Percentiles rank a stretch among this genome's conserved stretches.
Conservation (phyloP, 2,888 invertebrate species). For the Hirtodrosophila histrioides region DNA sequence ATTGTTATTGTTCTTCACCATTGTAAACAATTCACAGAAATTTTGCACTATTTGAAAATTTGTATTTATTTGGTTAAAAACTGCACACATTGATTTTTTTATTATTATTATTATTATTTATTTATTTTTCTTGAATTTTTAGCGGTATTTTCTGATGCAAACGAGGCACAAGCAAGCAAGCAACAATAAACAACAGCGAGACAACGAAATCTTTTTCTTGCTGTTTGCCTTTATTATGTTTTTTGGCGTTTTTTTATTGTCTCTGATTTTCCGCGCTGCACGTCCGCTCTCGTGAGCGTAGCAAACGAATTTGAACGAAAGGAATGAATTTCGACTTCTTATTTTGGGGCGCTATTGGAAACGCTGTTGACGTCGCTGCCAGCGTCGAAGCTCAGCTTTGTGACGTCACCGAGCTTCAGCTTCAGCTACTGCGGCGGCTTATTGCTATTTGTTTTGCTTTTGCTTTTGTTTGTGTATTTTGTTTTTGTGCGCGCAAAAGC, state of each 20-base stretch:
- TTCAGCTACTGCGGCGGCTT: conserved; percentile 22
- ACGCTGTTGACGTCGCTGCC: conserved; percentile 56
- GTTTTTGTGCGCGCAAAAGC: conserved; percentile 32
- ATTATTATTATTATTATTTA: conserved; percentile 25
- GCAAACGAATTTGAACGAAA: conserved; percentile 81
- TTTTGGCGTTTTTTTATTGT: conserved; percentile 44
- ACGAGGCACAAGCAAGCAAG: conserved; percentile 48
- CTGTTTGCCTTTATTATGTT: conserved; percentile 44
- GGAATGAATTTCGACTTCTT: conserved; percentile 80
- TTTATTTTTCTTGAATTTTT: neutral
- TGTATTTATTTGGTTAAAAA: conserved; percentile 26
- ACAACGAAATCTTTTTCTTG: conserved; percentile 49
- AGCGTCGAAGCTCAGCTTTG: conserved; percentile 44
- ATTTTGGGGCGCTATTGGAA: conserved; percentile 81
- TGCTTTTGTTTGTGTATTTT: conserved; percentile 36
- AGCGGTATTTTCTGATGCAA: conserved; percentile 27
- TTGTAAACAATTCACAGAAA: conserved; percentile 33
- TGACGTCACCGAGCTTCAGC: conserved; percentile 67
- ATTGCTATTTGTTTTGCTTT: conserved; percentile 19
- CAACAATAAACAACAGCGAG: conserved; percentile 24
- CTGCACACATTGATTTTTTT: conserved; percentile 30
- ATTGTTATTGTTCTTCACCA: conserved; percentile 79
- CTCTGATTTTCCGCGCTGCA: conserved; percentile 76
- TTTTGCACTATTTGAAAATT: conserved; percentile 28
- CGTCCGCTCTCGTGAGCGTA: conserved; percentile 84